Base-by-base conservation (phyloP, 2,797 vertebrate species). In the Onychomys leucogaster region DNA sequence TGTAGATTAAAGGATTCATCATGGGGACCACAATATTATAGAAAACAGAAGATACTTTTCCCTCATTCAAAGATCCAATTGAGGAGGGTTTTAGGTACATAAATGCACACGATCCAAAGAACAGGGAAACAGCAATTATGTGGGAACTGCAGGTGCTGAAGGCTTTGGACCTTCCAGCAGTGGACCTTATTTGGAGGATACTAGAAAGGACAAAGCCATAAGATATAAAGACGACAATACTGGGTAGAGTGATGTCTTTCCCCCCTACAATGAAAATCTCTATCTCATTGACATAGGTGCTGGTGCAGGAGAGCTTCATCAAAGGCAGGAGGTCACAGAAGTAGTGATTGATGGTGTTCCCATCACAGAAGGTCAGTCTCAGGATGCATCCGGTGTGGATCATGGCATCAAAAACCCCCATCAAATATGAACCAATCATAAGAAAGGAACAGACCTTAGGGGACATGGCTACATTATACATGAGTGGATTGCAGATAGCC, bases 1-100 rank as follows among this genome's bases (percentile, higher is more conserved):
- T 98, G 13, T 98, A 98, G n/a, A 98, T 97, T 57, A 97, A 17
- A 6, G 97, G 97, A 7, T 98, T 98, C 59, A 98, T 84, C 88
- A 98, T 92, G 16, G 98, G 97, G 41, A 97, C 69, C 1, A 95
- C 55, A 55, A 95, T 91, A 0, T 94, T 97, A 11, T 98, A 98
- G 82, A 98, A 96, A 11, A 98, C 76, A 92, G 97, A 95, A 23
- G 96, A 96, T 29, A 97, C 80, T 92, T 98, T 98, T 23, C 93
- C 96, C 10, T 91, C 75, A 71, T 91, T 49, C 52, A 90, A 88
- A 13, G 90, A 95, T 16, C 90, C 95, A 65, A 52, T 43, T 41
- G 96, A 97, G 16, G 86, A 87, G 32, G 97, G 96, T 32, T 97
- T 97, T 12, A 98, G 61, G 23, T 98, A 98, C 37, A 96, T 94